Conservation (phyloP, 2,888 invertebrate genomes). For the Drosophila nr. fundita region DNA sequence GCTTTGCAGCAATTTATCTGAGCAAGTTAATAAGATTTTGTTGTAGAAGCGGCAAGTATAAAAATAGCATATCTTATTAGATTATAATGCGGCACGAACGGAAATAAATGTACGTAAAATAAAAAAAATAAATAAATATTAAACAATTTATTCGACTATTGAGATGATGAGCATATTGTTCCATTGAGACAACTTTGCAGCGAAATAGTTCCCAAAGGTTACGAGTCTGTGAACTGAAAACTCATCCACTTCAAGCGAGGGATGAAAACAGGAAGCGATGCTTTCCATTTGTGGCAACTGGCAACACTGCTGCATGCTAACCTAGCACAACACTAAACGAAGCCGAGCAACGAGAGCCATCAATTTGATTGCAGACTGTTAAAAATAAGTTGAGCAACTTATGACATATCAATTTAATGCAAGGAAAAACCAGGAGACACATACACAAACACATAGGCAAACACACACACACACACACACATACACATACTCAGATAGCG, state of each 20-base stretch:
- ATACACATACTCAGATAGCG: conserved; percentile 3
- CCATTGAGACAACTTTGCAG: not conserved
- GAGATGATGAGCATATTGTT: not conserved
- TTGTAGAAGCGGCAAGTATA: conserved; percentile 17
- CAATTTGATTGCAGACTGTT: conserved; percentile 23
- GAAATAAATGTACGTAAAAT: conserved; percentile 26
- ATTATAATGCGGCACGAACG: conserved; percentile 56
- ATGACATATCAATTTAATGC: conserved; percentile 11
- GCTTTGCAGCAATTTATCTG: conserved; percentile 20
- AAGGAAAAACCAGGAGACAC: conserved; percentile 9
- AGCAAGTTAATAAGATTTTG: conserved; percentile 47
- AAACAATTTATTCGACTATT: not conserved
- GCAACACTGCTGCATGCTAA: conserved; percentile 34
- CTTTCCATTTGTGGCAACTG: not conserved
- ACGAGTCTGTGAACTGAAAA: not conserved
- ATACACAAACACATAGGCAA: not conserved
- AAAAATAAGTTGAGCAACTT: conserved; percentile 2
- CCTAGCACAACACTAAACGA: conserved; percentile 32
- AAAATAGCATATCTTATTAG: conserved; percentile 54
- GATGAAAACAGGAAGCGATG: not conserved
- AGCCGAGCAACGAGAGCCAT: conserved; percentile 8
- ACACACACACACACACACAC: conserved; percentile 1
- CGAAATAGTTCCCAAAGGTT: not conserved
- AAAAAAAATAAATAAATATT: not conserved
- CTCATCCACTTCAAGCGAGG: conserved; percentile 8